Evolutionary conservation across 2,797 vertebrate genomes (phyloP), one percentile per base, ranked within the genome.

Genomic region (Remorina albescens): DNA sequence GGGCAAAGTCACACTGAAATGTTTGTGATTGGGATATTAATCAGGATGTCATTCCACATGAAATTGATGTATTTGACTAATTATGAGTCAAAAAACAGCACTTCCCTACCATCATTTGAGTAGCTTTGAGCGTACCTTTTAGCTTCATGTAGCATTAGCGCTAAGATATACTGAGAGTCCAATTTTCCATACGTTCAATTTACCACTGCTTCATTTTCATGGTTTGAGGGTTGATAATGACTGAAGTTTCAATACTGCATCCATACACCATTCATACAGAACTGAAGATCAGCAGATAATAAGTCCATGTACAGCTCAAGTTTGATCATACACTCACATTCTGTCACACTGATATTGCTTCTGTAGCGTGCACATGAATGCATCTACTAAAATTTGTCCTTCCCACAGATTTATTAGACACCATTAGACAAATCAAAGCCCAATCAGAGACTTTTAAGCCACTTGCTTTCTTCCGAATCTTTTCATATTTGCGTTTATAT

Each of bases 401-500:
- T 9, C 1, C 19, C 23, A 13, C 65, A 80, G 77, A 62, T 72
- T 46, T 68, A n/a, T 37, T 25, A 47, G 47, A 67, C 57, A 53
- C 12, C 68, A 63, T 74, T 72, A 86, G 42, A 41, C 61, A 26
- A 39, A 6, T 61, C n/a, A 68, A 71, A 80, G 42, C 37, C 44
- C 36, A 19, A 28, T 32, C 55, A 67, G 61, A 62, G 21, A 11
- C 59, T 37, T 37, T 37, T 12, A 11, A 2, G 10, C 16, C 34
- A 13, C 76, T 57, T 58, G 42, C 46, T 63, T 47, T 67, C 37
- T 62, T 54, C 62, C 37, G 23, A 60, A 36, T 71, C 70, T 71
- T 81, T 66, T 42, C 39, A 32, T 39, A 6, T 76, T 72, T 47
- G 39, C 57, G 49, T 68, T 80, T 76, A 54, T 75, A 78, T 86